Percentiles rank a stretch among this genome's conserved stretches.
Evolutionary conservation across 2,888 invertebrate species (phyloP).

Genomic region (Ditula angustiorana): DNA sequence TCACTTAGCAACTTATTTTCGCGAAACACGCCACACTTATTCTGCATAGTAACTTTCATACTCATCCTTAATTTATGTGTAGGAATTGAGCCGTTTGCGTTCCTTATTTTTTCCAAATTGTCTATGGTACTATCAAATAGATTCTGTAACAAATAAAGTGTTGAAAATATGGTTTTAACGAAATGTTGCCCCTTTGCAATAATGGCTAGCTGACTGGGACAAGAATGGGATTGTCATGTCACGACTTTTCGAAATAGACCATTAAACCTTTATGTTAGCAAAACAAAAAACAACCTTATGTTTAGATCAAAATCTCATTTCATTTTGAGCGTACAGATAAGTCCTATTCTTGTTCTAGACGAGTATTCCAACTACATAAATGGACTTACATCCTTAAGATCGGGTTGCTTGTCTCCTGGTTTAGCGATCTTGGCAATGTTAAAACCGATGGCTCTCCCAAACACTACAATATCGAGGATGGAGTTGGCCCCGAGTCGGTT

Average conservation of each 20-base stretch:
- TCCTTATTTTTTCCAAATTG: constrained; percentile 93
- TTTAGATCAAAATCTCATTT: too few relatives aligned
- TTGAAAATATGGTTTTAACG: neutral
- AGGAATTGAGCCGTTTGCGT: constrained; percentile 90
- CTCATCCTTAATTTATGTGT: constrained; percentile 92
- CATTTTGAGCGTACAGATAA: neutral
- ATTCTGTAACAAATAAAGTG: constrained; percentile 80
- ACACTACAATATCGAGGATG: constrained; percentile 97
- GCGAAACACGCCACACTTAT: constrained; percentile 98
- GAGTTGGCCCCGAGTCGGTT: constrained; percentile 99
- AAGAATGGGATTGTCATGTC: neutral
- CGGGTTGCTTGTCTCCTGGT: constrained; percentile 92
- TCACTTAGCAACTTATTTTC: constrained; percentile 93
- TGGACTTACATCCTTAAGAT: constrained; percentile 87
- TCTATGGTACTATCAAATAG: constrained; percentile 95
- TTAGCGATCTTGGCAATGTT: constrained; percentile 92
- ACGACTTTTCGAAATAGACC: too few relatives aligned
- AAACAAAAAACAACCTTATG: too few relatives aligned
- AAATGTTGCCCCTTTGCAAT: too few relatives aligned
- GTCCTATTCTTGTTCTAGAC: neutral
- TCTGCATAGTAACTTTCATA: constrained; percentile 98
- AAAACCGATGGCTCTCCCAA: constrained; percentile 97
- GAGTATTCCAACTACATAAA: neutral
- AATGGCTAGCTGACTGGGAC: too few relatives aligned
- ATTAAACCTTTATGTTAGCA: too few relatives aligned